Percentiles rank a stretch among this genome's conserved stretches.
Conservation (phyloP, 2,797 vertebrate species). For the Poecilia gillii region DNA sequence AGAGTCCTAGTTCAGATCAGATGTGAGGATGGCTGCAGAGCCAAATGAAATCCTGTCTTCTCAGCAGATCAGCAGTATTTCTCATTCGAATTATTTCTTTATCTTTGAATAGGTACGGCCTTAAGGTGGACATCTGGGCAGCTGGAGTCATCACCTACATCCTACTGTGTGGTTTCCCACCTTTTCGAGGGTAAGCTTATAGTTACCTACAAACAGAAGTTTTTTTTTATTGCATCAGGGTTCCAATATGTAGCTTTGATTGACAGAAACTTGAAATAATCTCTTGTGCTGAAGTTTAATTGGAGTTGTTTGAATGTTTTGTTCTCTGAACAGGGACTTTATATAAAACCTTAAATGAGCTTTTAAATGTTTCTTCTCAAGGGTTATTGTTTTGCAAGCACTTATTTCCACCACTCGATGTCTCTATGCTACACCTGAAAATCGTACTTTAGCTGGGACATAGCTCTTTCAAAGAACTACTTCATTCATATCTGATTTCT, state of each 20-base stretch:
- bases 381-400: neutral
- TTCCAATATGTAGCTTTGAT: neutral
- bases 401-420: neutral
- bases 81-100: neutral
- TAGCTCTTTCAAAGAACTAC: neutral
- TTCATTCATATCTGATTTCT: neutral
- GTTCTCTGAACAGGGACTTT: neutral
- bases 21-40: neutral
- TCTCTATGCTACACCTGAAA: neutral
- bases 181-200: constrained; percentile 90
- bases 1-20: constrained; percentile 29
- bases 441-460: neutral
- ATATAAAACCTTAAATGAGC: neutral
- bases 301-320: neutral
- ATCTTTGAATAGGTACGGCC: constrained; percentile 86
- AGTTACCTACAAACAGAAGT: neutral
- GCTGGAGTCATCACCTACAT: constrained; percentile 98
- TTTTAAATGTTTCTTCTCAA: neutral
- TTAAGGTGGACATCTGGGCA: constrained; percentile 99
- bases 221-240: neutral
- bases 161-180: constrained; percentile 96
- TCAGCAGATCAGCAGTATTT: neutral
- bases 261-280: neutral
- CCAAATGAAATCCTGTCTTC: neutral
- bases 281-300: neutral